Evolutionary conservation across 1,140 invertebrate species (phyloP).

Genomic region (Solenopsis invicta): DNA sequence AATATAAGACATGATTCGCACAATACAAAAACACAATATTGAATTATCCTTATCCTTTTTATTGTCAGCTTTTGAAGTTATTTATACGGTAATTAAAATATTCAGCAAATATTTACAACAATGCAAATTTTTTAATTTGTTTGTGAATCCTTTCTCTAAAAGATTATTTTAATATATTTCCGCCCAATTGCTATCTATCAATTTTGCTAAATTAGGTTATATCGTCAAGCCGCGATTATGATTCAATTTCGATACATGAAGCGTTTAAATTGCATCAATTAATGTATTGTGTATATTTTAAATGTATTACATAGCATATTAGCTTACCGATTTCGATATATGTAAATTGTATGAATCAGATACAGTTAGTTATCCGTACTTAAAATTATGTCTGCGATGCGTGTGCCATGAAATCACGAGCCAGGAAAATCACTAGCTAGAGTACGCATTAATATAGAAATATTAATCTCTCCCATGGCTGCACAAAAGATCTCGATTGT

Average conservation of each 20-base stretch:
- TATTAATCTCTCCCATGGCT: conserved; percentile 34
- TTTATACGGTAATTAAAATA: conserved; percentile 18
- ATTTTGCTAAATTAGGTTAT: not conserved
- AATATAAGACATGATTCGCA: not conserved
- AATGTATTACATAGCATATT: not conserved
- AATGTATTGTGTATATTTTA: conserved; percentile 10
- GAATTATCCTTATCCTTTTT: not conserved
- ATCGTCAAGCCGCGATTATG: not conserved
- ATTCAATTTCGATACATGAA: conserved; percentile 13
- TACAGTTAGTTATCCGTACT: conserved; percentile 31
- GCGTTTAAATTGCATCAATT: conserved; percentile 14
- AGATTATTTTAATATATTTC: conserved; percentile 20
- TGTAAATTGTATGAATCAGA: conserved; percentile 8
- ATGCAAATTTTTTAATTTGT: not conserved
- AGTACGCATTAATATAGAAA: conserved; percentile 42
- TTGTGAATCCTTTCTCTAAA: not conserved
- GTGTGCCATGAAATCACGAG: conserved; percentile 16
- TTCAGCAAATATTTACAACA: not conserved
- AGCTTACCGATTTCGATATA: not conserved
- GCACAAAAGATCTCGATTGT: conserved; percentile 70
- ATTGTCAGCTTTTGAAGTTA: not conserved
- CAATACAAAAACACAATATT: not conserved
- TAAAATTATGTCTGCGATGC: not conserved
- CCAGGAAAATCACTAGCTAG: conserved; percentile 11
- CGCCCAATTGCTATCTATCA: not conserved